Evolutionary conservation across 1,140 invertebrate genomes (phyloP), one percentile per base, ranked within the genome.

Genomic region (Neodiprion lecontei): DNA sequence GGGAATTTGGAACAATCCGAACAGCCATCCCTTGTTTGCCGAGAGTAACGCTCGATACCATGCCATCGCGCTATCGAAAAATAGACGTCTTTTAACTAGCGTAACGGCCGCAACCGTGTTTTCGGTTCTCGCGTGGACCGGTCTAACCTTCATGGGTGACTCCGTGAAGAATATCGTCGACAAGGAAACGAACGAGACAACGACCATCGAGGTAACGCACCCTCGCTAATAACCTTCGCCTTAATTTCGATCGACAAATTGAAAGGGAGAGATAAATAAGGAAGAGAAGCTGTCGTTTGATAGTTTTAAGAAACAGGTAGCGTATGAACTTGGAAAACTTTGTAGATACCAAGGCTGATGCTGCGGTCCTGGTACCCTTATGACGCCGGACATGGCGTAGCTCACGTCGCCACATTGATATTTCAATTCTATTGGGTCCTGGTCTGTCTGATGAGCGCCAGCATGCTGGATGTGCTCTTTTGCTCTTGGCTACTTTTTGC

Each of bases 401-500:
- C 90, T 67, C 93, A 95, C 77, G 87, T 94, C 2, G 80, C 93
- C 7, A 90, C 91, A 7, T 91, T 95, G 73, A 83, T 89, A 14
- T 94, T 91, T 78, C 94, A 95, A 89, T 88, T 95, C 12, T 95
- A 95, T 80, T 96, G 93, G 89, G 85, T 96, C 0, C 78, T 93
- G 0, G 93, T 95, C 79, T 89, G 92, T 0, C 91, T 95, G 88
- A 80, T 89, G 0, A 92, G 95, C 40, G 90, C 93, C 0, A 95
- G 95, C 82, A 88, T 94, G 1, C 80, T 93, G 67, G 95, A 96
- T 80, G 91, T 94, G 0, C 86, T 96, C 74, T 96, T 96, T 87
- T 95, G 94, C 79, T 95, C 93, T 1, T 95, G 94, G 93, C 80
- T 96, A 65, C 92, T 96, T 48, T 95, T 95, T 77, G 93, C 94